Conservation (phyloP, 2,797 vertebrate species). For the Halcyon smyrnensis region DNA sequence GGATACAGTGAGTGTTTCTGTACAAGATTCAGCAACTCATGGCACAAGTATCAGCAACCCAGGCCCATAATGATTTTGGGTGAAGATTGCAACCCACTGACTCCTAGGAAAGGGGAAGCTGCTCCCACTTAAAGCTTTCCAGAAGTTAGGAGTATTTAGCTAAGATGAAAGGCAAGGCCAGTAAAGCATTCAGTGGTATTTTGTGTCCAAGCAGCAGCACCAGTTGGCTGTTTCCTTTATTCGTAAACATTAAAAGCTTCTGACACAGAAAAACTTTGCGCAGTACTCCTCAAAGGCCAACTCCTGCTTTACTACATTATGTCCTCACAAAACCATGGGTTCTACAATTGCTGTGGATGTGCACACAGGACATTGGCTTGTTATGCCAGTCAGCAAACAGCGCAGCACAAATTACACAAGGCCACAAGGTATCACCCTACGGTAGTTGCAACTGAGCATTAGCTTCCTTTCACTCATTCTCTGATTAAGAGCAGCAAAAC, state of each 20-base stretch:
- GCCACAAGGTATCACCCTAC: neutral
- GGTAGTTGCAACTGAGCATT: rapidly evolving
- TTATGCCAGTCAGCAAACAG: neutral
- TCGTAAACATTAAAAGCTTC: neutral
- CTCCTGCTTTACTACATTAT: neutral
- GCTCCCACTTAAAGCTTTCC: neutral
- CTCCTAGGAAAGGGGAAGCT: neutral
- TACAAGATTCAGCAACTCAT: neutral
- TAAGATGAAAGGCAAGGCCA: neutral
- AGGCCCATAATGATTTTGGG: neutral
- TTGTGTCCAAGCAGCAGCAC: neutral
- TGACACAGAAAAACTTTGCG: neutral
- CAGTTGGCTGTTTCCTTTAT: neutral
- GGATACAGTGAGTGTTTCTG: neutral
- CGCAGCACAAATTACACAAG: neutral
- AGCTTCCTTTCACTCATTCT: neutral
- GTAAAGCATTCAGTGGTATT: neutral
- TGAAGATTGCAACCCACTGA: neutral
- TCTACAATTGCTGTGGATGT: neutral
- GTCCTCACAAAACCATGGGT: neutral
- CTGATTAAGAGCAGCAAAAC: neutral
- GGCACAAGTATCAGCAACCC: neutral
- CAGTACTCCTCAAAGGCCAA: neutral
- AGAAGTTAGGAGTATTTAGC: neutral
- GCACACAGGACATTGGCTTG: neutral